Base-by-base conservation (phyloP, 2,888 invertebrate species). In the Oscheius myriophilus region DNA sequence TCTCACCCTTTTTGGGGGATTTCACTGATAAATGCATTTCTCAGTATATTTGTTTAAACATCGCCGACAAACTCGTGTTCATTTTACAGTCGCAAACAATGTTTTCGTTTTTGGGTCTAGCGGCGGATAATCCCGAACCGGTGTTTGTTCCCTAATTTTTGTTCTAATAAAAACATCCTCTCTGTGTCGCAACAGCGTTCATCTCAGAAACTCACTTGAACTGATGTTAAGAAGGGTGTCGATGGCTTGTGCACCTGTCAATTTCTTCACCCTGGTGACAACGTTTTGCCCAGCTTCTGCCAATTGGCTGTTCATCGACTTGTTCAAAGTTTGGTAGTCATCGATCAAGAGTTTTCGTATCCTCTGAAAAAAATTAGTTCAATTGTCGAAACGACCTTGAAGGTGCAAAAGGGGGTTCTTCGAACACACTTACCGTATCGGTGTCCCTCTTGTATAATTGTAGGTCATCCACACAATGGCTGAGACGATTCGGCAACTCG, bases 391-490 rank as follows among this genome's bases (percentile, higher is more conserved):
- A 21, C 3, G 21, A 18, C 52, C 43, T 63, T 63, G 49, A 18
- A 49, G n/a, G n/a, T 49, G 49, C 49, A n/a, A 49, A 49, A 49
- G n/a, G n/a, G 41, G 52, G n/a, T 21, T 45, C n/a, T 25, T 61
- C 23, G 33, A 25, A 21, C 26, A 46, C 4, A 49, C 23, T 43
- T 62, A 84, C 84, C 79, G 78, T 75, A 62, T 81, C 79, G 45
- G 80, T 84, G 42, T 85, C 82, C 25, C 80, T 71, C 67, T 84
- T 84, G 73, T 85, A 85, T 42, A 85, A 71, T 53, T 78, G 76
- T 46, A 85, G 71, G 70, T 85, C 85, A 59, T 83, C 85, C 45
- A 82, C 76, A 70, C 84, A 85, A 63, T 82, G 81, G 57, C 79
- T 83, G 18, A 85, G 69, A n/a, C 84, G 57, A 42, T 73, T 77